A percentile compares a stretch with the other conserved stretches of the same genome.
Conservation (phyloP, 2,888 invertebrate species). For the Apodemia zela region DNA sequence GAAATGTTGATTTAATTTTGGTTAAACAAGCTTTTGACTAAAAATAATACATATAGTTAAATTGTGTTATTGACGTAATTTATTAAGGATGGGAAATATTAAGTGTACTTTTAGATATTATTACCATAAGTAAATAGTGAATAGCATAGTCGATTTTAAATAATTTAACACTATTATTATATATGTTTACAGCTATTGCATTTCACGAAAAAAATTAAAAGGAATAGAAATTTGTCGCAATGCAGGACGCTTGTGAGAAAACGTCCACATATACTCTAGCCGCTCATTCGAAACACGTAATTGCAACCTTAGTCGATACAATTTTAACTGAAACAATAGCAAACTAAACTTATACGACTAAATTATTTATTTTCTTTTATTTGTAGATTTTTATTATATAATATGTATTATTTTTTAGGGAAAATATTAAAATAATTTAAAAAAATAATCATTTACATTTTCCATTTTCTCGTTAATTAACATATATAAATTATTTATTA, state of each 20-base stretch:
- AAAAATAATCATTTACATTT: no score
- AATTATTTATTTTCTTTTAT: no score
- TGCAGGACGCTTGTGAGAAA: conserved; percentile 66
- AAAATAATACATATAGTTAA: not conserved
- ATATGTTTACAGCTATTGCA: conserved; percentile 19
- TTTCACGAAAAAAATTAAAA: conserved; percentile 61
- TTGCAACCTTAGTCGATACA: conserved; percentile 49
- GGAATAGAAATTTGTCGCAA: conserved; percentile 70
- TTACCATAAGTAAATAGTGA: not conserved
- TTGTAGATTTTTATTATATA: no score
- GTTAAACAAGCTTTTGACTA: conserved; percentile 6
- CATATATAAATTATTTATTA: no score
- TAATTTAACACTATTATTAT: not conserved
- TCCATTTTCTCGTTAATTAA: no score
- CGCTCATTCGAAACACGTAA: conserved; percentile 62
- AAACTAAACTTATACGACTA: not conserved
- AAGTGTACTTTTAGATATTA: not conserved
- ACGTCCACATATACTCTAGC: conserved; percentile 53
- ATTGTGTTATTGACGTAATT: conserved; percentile 42
- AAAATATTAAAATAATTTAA: no score
- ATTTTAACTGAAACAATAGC: conserved; percentile 32
- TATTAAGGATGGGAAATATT: conserved; percentile 11
- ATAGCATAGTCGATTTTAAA: not conserved
- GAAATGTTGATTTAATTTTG: conserved; percentile 43
- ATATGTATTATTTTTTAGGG: no score